These are phyloP conservation scores for Lepus oiostolus DNA, from an alignment of 2,797 vertebrate genomes.

Conservation along the genomic window DNA sequence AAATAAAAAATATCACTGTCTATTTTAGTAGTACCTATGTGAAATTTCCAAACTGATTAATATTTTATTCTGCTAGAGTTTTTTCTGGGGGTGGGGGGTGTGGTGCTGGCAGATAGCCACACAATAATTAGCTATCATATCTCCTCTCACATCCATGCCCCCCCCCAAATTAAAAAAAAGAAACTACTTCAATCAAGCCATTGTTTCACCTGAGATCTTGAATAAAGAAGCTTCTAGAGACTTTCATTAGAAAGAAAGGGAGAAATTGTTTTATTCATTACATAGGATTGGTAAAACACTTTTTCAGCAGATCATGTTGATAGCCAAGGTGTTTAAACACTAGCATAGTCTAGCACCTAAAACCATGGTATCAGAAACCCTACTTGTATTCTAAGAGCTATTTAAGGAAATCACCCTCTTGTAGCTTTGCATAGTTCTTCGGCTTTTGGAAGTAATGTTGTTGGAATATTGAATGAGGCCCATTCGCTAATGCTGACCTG, in stretches of 20 bases:
- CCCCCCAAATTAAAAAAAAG: neutral
- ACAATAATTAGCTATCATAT: neutral
- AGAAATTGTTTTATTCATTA: neutral
- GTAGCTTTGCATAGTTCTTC: neutral
- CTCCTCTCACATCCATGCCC: neutral
- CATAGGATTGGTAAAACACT: neutral
- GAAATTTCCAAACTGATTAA: neutral
- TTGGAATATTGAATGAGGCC: neutral
- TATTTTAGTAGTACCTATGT: neutral
- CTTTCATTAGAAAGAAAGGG: slow-evolving; percentile 30
- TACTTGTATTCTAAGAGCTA: neutral
- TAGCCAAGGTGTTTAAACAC: neutral
- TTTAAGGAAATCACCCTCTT: neutral
- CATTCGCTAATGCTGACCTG: too few relatives aligned
- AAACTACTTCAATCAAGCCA: neutral
- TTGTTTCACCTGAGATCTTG: slow-evolving; percentile 38
- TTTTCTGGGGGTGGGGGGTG: neutral
- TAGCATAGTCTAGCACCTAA: neutral
- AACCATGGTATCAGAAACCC: neutral
- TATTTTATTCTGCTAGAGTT: neutral
- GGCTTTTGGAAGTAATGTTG: neutral
- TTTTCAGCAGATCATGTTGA: neutral
- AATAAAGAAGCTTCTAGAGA: slow-evolving; percentile 26
- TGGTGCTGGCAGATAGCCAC: neutral
- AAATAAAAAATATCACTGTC: slow-evolving; percentile 26